Evolutionary conservation across 2,797 vertebrate genomes (phyloP).

Genomic region (Notolabrus celidotus): DNA sequence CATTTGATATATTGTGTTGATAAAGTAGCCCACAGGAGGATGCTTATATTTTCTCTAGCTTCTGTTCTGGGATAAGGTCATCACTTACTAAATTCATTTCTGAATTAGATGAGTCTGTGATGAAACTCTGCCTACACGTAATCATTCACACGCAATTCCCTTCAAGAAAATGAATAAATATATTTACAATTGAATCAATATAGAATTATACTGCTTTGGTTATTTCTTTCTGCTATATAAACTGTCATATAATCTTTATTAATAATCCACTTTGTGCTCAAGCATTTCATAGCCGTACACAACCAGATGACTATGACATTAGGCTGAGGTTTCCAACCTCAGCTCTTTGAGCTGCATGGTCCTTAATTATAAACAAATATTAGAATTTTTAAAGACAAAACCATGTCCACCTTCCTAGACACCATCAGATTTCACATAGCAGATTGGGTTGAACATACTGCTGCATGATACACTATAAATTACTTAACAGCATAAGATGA

Average conservation of each 20-base stretch:
- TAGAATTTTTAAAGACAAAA: not conserved
- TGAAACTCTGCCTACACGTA: constrained; percentile 21
- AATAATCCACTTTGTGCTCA: constrained; percentile 21
- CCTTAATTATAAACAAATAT: constrained; percentile 1
- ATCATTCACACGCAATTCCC: constrained; percentile 8
- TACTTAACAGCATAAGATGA: too few relatives aligned
- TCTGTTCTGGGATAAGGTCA: not conserved
- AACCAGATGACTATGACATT: constrained; percentile 17
- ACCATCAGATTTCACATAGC: not conserved
- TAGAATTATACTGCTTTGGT: constrained; percentile 26
- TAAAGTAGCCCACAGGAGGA: constrained; percentile 1
- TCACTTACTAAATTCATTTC: not conserved
- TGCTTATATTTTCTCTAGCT: not conserved
- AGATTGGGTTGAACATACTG: not conserved
- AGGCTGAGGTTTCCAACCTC: not conserved
- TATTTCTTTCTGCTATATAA: constrained; percentile 23
- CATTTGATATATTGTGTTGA: constrained; percentile 42
- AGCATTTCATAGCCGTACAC: constrained; percentile 11
- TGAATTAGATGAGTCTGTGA: constrained; percentile 28
- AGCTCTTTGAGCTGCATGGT: constrained; percentile 20
- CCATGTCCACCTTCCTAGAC: not conserved
- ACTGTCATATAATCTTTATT: not conserved
- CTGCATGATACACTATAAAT: not conserved
- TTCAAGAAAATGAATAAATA: constrained; percentile 19
- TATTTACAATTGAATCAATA: constrained; percentile 43